Evolutionary conservation across 35 echinoderm and acorn worm species (phyloP).

Genomic region (Lytechinus variegatus): DNA sequence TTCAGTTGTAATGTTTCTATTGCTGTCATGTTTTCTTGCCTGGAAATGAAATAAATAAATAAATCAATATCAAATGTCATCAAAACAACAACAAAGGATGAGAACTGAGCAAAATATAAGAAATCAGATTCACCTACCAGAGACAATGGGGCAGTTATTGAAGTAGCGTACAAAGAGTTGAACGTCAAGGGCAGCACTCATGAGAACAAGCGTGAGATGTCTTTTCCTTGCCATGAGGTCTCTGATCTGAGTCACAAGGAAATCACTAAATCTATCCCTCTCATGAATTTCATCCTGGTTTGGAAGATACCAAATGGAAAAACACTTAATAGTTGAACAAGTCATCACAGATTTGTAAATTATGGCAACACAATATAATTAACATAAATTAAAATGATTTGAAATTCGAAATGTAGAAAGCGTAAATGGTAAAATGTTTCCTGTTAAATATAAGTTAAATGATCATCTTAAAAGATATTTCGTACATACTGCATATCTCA

Average conservation of each 20-base stretch:
- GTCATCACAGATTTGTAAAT: too few relatives aligned
- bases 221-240: constrained; percentile 62
- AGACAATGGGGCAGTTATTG: constrained; percentile 76
- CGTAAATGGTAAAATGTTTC: too few relatives aligned
- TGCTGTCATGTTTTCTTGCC: too few relatives aligned
- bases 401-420: too few relatives aligned
- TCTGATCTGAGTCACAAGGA: constrained; percentile 84
- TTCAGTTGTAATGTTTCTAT: too few relatives aligned
- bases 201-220: constrained; percentile 85
- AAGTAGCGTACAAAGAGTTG: constrained; percentile 95
- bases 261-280: constrained; percentile 93
- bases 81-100: background rate
- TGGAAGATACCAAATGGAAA: background rate
- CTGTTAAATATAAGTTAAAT: too few relatives aligned
- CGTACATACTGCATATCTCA: too few relatives aligned
- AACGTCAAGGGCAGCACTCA: constrained; percentile 95
- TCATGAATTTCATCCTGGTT: constrained; percentile 97
- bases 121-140: constrained; percentile 52
- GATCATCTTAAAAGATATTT: too few relatives aligned
- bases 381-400: too few relatives aligned
- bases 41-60: too few relatives aligned
- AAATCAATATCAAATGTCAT: background rate
- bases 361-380: too few relatives aligned
- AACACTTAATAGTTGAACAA: too few relatives aligned
- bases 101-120: background rate